These are phyloP conservation scores for Thamnaconus septentrionalis DNA, from an alignment of 2,113 vertebrate species.

Conservation along the genomic window DNA sequence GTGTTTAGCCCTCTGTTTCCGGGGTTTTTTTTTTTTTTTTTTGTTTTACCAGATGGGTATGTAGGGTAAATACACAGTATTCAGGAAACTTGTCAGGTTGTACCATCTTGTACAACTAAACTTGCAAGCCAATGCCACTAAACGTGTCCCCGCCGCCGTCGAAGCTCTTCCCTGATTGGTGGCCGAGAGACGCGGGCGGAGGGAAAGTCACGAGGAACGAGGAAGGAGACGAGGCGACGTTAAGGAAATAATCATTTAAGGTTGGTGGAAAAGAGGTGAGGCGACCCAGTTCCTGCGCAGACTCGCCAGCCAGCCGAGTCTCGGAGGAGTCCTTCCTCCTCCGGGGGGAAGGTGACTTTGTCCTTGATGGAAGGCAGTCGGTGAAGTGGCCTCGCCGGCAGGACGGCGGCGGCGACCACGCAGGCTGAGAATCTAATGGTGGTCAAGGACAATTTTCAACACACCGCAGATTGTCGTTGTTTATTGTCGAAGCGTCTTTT, in stretches of 20 bases:
- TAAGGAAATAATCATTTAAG: constrained; percentile 46
- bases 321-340: constrained; percentile 54
- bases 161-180: not conserved
- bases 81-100: too few relatives aligned
- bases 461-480: too few relatives aligned
- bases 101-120: too few relatives aligned
- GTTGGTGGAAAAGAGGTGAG: constrained; percentile 62
- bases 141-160: constrained; percentile 1
- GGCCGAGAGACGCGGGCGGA: constrained; percentile 19
- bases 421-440: constrained; percentile 8
- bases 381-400: constrained; percentile 32
- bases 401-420: constrained; percentile 9
- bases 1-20: too few relatives aligned
- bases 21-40: too few relatives aligned
- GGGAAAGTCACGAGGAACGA: constrained; percentile 50
- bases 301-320: constrained; percentile 44
- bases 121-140: too few relatives aligned
- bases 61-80: too few relatives aligned
- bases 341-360: constrained; percentile 64
- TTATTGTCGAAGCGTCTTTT: not conserved
- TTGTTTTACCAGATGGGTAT: too few relatives aligned
- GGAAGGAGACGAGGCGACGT: constrained; percentile 36
- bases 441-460: not conserved
- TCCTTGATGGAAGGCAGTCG: constrained; percentile 64
- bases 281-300: constrained; percentile 62